These are phyloP conservation scores for human (Homo sapiens) DNA, from an alignment of 2,113 vertebrate genomes.

Conservation along the genomic window GRCh38 chr19:56999001-56999500, in stretches of 20 bases:
- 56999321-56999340: slow-evolving; percentile 58
- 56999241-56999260: neutral
- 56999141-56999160: slow-evolving; percentile 70
- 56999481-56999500: slow-evolving; percentile 47
- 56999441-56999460: slow-evolving; percentile 55
- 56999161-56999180: slow-evolving; percentile 74
- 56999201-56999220: slow-evolving; percentile 29
- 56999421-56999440: slow-evolving; percentile 67
- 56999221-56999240: neutral
- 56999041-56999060: slow-evolving; percentile 78
- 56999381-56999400: slow-evolving; percentile 59
- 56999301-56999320: slow-evolving; percentile 53
- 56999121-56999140: slow-evolving; percentile 62
- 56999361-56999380: slow-evolving; percentile 63
- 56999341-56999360: slow-evolving; percentile 59
- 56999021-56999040: slow-evolving; percentile 65
- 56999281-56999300: slow-evolving; percentile 7
- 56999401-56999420: slow-evolving; percentile 23
- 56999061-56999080: slow-evolving; percentile 83
- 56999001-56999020: slow-evolving; percentile 81
- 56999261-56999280: neutral
- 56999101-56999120: neutral
- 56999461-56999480: slow-evolving; percentile 71
- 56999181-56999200: slow-evolving; percentile 80
- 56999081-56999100: slow-evolving; percentile 79